Percentiles rank a stretch among this genome's conserved stretches.
Conservation (phyloP, 2,888 invertebrate species). For the Folsomia manolachei region DNA sequence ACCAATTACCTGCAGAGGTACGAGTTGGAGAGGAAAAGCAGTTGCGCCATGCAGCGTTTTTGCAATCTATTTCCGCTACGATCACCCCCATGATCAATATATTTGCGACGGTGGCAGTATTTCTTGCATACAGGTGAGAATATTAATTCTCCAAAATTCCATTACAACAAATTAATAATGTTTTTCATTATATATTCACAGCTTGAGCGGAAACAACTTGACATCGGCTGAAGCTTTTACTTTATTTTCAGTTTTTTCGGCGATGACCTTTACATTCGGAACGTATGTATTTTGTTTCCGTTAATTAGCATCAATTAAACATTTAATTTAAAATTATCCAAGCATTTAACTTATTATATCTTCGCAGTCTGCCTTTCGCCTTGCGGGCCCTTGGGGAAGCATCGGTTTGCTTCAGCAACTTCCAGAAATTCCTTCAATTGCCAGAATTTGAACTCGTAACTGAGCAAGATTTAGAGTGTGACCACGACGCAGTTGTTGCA, state of each 20-base stretch:
- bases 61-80: conserved; percentile 55
- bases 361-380: conserved; percentile 43
- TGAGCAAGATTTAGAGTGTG: conserved; percentile 37
- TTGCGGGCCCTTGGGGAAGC: conserved; percentile 54
- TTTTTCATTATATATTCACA: conserved; percentile 41
- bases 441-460: conserved; percentile 54
- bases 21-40: conserved; percentile 53
- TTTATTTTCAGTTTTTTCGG: conserved; percentile 56
- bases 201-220: conserved; percentile 51
- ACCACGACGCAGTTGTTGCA: conserved; percentile 53
- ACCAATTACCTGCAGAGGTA: conserved; percentile 48
- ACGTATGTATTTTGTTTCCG: conserved; percentile 54
- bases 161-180: neutral
- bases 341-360: too few species aligned
- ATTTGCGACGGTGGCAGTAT: conserved; percentile 55
- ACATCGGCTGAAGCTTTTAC: conserved; percentile 54
- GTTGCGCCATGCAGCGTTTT: conserved; percentile 55
- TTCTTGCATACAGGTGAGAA: conserved; percentile 53
- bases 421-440: conserved; percentile 53
- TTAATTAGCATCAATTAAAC: conserved; percentile 50
- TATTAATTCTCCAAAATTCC: neutral
- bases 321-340: conserved; percentile 4
- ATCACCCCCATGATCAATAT: conserved; percentile 55
- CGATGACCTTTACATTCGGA: conserved; percentile 56
- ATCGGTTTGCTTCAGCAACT: conserved; percentile 53